Conservation (phyloP, 2,797 vertebrate species). For the Calcarius lapponicus region DNA sequence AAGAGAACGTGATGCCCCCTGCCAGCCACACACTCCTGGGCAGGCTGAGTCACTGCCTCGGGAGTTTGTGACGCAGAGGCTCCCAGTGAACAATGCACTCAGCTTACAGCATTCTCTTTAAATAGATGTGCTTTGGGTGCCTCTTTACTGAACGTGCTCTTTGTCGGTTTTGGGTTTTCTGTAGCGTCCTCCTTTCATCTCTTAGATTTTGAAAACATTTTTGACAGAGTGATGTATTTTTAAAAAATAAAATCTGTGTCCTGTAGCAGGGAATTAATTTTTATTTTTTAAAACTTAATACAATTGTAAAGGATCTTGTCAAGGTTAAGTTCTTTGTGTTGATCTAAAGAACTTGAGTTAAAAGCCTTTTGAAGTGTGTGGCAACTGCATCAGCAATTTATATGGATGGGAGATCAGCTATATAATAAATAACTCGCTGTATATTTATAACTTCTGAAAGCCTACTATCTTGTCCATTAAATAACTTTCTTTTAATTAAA, state of each 20-base stretch:
- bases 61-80: not conserved
- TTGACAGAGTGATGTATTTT: not conserved
- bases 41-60: not conserved
- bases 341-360: not conserved
- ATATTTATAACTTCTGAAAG: not conserved
- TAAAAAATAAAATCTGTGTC: not conserved
- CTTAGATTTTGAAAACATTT: not conserved
- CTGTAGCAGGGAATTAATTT: not conserved
- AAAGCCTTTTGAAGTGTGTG: constrained; percentile 37
- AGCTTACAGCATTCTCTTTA: not conserved
- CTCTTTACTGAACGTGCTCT: not conserved
- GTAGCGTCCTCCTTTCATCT: constrained; percentile 23
- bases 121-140: not conserved
- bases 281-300: not conserved
- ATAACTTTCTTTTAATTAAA: constrained; percentile 7
- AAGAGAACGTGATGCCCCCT: not conserved
- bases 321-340: constrained; percentile 14
- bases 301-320: constrained; percentile 17
- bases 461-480: constrained; percentile 23
- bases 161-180: not conserved
- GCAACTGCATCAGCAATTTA: constrained; percentile 3
- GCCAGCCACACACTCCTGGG: not conserved
- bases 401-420: constrained; percentile 3
- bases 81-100: not conserved
- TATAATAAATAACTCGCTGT: constrained; percentile 2